Evolutionary conservation across 1,140 invertebrate genomes (phyloP).

Genomic region (Alviniconcha marisindica): DNA sequence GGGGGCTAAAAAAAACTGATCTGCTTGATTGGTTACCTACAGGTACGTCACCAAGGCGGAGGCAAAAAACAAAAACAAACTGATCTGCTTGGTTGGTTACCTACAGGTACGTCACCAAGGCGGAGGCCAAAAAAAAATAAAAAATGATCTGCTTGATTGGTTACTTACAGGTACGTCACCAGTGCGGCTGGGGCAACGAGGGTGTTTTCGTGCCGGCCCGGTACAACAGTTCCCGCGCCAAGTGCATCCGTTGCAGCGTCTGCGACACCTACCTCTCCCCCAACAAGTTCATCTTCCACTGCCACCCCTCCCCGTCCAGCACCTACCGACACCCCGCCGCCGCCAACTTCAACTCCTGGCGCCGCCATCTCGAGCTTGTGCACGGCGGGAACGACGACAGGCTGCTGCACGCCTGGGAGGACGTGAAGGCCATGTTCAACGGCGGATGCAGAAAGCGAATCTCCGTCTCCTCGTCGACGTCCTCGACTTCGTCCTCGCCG

Average conservation of each 20-base stretch:
- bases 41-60: too few relatives aligned
- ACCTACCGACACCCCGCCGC: constrained; percentile 95
- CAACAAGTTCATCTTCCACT: constrained; percentile 99
- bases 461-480: constrained; percentile 68
- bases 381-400: constrained; percentile 46
- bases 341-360: constrained; percentile 98
- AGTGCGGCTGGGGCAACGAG: constrained; percentile 95
- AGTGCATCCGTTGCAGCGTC: constrained; percentile 95
- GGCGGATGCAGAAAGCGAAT: constrained; percentile 94
- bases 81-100: too few relatives aligned
- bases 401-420: constrained; percentile 82
- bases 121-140: too few relatives aligned
- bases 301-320: constrained; percentile 88
- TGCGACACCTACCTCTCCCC: constrained; percentile 98
- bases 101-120: too few relatives aligned
- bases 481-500: neutral
- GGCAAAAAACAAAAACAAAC: too few relatives aligned
- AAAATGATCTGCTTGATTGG: too few relatives aligned
- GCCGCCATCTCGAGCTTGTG: constrained; percentile 89
- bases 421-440: constrained; percentile 99
- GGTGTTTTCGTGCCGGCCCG: constrained; percentile 94
- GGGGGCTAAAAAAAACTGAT: too few relatives aligned
- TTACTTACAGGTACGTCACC: constrained; percentile 90
- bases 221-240: constrained; percentile 83
- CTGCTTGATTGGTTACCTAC: too few relatives aligned